Evolutionary conservation across 2,113 vertebrate species (phyloP).

Genomic region (Holacanthus passer): DNA sequence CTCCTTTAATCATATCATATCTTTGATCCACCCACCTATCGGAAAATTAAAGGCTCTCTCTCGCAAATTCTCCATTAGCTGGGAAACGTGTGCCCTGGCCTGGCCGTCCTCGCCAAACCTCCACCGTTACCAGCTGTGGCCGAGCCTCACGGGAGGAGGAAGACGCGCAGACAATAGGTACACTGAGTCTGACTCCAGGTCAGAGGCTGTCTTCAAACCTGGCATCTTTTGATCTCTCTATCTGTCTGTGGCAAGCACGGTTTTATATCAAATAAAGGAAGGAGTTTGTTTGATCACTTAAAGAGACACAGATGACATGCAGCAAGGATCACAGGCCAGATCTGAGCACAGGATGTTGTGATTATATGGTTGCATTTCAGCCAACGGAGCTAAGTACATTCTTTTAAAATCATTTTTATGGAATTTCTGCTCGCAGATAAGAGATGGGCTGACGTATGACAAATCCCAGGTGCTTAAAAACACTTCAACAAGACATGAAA

Average conservation of each 20-base stretch:
- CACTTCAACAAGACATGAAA: background rate
- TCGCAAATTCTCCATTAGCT: conserved; percentile 74
- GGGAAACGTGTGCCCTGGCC: conserved; percentile 67
- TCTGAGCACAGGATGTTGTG: conserved; percentile 58
- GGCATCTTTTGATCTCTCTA: conserved; percentile 61
- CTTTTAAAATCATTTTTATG: conserved; percentile 38
- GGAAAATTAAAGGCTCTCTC: conserved; percentile 76
- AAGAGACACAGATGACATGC: conserved; percentile 64
- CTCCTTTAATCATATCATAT: conserved; percentile 82
- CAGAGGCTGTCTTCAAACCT: conserved; percentile 37
- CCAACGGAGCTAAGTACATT: conserved; percentile 36
- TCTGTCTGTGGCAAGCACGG: conserved; percentile 37
- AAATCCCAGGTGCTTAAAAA: conserved; percentile 6
- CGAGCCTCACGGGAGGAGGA: conserved; percentile 26
- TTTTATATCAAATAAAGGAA: conserved; percentile 62
- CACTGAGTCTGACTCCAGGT: conserved; percentile 57
- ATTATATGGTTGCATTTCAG: conserved; percentile 42
- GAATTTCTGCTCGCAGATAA: conserved; percentile 46
- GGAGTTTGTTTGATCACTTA: conserved; percentile 55
- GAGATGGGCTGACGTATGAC: conserved; percentile 40
- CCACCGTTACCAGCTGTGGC: conserved; percentile 51
- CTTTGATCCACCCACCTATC: conserved; percentile 83
- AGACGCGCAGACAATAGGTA: conserved; percentile 49
- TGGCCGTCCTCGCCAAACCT: conserved; percentile 39
- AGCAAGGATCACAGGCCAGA: conserved; percentile 56